Percentiles rank a stretch among this genome's conserved stretches.
These are phyloP conservation scores for Nycteola revayana DNA, from an alignment of 2,888 invertebrate species.

Conservation along the genomic window DNA sequence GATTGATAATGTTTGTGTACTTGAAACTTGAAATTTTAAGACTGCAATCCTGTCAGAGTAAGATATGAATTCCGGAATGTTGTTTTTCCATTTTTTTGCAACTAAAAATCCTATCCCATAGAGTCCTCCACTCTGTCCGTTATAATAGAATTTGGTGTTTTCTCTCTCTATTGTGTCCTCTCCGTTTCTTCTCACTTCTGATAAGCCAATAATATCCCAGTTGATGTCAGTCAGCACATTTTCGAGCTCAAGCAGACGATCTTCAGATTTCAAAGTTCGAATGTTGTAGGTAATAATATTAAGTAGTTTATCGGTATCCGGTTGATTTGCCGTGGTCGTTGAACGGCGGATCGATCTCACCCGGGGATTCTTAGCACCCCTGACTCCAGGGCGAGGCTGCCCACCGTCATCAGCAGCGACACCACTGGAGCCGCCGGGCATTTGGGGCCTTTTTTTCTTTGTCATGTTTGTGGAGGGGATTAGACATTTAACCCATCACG, in stretches of 20 bases:
- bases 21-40: too few relatives aligned
- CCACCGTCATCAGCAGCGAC: neutral
- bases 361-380: slow-evolving; percentile 4
- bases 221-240: too few relatives aligned
- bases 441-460: neutral
- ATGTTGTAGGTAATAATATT: neutral
- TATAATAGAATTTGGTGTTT: slow-evolving; percentile 4
- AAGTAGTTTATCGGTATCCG: neutral
- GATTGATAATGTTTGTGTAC: too few relatives aligned
- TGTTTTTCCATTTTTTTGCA: slow-evolving; percentile 5
- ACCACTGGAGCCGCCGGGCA: slow-evolving; percentile 1
- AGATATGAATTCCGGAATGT: slow-evolving; percentile 5
- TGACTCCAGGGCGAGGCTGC: neutral
- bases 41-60: slow-evolving; percentile 6
- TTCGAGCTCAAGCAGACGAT: too few relatives aligned
- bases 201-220: too few relatives aligned
- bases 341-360: slow-evolving; percentile 1
- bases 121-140: neutral
- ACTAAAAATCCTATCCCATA: slow-evolving; percentile 11
- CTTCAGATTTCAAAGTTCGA: neutral
- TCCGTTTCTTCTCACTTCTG: too few relatives aligned
- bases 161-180: too few relatives aligned
- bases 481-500: too few relatives aligned
- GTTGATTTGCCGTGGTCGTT: neutral
- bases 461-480: too few relatives aligned